A percentile compares a stretch with the other conserved stretches of the same genome.
Evolutionary conservation across 2,113 vertebrate genomes (phyloP).

Genomic region (Emydocephalus ijimae): DNA sequence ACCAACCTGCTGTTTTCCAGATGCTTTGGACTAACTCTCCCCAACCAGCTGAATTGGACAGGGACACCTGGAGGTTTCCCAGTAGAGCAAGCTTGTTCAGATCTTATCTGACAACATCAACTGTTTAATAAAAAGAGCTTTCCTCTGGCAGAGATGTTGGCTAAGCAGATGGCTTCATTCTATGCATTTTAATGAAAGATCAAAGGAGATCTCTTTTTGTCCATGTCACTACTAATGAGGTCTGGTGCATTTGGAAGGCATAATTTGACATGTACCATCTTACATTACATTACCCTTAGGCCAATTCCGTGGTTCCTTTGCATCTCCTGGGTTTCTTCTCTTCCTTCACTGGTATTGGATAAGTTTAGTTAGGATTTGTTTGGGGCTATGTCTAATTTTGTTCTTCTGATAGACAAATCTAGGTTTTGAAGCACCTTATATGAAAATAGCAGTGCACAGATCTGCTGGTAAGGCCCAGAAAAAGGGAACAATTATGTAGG

Average conservation of each 20-base stretch:
- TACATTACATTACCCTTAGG: neutral
- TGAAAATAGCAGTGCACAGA: too few relatives aligned
- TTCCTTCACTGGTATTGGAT: neutral
- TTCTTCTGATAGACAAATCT: neutral
- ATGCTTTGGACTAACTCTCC: neutral
- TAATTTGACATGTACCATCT: neutral
- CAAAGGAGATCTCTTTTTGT: neutral
- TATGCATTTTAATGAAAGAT: neutral
- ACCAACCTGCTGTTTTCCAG: neutral
- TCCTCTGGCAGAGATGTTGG: neutral
- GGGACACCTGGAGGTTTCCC: neutral
- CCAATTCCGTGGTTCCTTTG: neutral
- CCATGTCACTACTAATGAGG: neutral
- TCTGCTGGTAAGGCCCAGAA: neutral
- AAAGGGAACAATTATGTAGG: neutral
- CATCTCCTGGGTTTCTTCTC: too few relatives aligned
- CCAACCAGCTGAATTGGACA: neutral
- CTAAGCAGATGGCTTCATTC: neutral
- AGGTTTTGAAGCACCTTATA: neutral
- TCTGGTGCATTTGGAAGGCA: neutral
- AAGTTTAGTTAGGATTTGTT: neutral
- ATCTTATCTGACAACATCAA: neutral
- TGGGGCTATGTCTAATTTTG: neutral
- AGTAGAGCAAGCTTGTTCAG: neutral
- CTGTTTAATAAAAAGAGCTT: neutral